Evolutionary conservation across 2,797 vertebrate genomes (phyloP).

Genomic region (Aeoliscus strigatus): DNA sequence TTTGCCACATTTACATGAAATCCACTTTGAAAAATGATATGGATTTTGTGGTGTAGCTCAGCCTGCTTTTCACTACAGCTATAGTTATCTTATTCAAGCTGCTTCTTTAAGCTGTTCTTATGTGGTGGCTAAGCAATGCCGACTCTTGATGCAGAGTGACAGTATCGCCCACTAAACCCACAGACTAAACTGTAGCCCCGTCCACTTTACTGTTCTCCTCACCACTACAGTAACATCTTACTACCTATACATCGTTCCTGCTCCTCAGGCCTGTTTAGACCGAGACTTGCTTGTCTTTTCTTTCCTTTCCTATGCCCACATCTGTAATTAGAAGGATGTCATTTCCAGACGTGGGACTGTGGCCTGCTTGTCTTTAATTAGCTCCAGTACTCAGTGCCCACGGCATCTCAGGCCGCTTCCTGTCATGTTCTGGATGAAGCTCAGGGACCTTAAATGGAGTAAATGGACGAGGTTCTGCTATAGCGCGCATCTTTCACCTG

Average conservation of each 20-base stretch:
- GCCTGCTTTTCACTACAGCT: constrained; percentile 9
- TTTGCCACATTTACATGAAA: constrained; percentile 33
- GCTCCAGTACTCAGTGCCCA: constrained; percentile 55
- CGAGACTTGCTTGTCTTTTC: constrained; percentile 60
- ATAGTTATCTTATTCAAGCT: constrained; percentile 30
- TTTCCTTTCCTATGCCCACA: constrained; percentile 54
- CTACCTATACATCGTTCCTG: constrained; percentile 48
- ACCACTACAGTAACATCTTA: constrained; percentile 30
- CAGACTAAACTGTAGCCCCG: constrained; percentile 29
- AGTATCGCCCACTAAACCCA: constrained; percentile 28
- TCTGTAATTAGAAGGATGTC: constrained; percentile 74
- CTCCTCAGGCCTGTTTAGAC: constrained; percentile 42
- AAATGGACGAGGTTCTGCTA: constrained; percentile 26
- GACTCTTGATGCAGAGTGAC: constrained; percentile 24
- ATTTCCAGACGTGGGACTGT: constrained; percentile 70
- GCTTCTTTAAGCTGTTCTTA: constrained; percentile 30
- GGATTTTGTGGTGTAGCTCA: constrained; percentile 13
- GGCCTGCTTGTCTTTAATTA: constrained; percentile 70
- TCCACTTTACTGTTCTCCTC: constrained; percentile 38
- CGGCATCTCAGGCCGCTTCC: constrained; percentile 50
- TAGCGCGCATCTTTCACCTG: constrained; percentile 4
- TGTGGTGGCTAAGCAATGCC: constrained; percentile 17
- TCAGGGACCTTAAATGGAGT: constrained; percentile 22
- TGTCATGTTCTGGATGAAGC: constrained; percentile 40
- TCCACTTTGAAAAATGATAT: constrained; percentile 21